These are phyloP conservation scores for Nephrotoma flavescens DNA, from an alignment of 2,888 invertebrate genomes.

Conservation along the genomic window DNA sequence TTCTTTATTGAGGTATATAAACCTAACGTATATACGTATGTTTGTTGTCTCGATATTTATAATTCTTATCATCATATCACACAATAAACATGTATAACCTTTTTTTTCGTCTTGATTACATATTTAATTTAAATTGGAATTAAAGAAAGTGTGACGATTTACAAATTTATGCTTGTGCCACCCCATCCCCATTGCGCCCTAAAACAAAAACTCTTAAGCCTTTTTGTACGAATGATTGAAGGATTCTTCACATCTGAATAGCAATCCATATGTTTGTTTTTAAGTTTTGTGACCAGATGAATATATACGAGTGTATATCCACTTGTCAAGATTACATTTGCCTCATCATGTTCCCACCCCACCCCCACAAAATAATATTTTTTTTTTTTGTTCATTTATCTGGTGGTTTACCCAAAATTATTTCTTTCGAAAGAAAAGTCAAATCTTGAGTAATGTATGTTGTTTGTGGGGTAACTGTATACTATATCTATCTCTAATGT, in stretches of 20 bases:
- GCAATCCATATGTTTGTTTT: not conserved
- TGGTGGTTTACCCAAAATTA: not conserved
- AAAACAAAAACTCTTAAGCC: not conserved
- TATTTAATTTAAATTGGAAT: not conserved
- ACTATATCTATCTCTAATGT: not conserved
- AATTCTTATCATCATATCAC: not conserved
- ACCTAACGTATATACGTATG: not conserved
- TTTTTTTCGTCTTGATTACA: not conserved
- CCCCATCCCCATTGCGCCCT: not conserved
- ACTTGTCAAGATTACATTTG: not conserved
- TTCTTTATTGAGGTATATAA: not conserved
- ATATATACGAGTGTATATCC: not conserved
- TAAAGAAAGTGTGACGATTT: not conserved
- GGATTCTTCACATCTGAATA: not conserved
- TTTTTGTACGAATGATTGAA: not conserved
- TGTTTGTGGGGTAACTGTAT: not conserved
- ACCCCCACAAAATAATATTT: not conserved
- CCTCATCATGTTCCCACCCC: not conserved
- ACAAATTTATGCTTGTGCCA: not conserved
- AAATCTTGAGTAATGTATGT: not conserved
- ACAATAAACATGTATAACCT: not conserved
- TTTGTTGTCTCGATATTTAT: not conserved
- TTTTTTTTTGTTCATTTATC: not conserved
- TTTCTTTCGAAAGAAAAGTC: not conserved
- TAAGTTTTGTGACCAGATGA: not conserved